Percentiles rank a stretch among this genome's conserved stretches.
phyloP scores from a whole-genome alignment of 2,113 vertebrate genomes.

The Panthera tigris region DNA sequence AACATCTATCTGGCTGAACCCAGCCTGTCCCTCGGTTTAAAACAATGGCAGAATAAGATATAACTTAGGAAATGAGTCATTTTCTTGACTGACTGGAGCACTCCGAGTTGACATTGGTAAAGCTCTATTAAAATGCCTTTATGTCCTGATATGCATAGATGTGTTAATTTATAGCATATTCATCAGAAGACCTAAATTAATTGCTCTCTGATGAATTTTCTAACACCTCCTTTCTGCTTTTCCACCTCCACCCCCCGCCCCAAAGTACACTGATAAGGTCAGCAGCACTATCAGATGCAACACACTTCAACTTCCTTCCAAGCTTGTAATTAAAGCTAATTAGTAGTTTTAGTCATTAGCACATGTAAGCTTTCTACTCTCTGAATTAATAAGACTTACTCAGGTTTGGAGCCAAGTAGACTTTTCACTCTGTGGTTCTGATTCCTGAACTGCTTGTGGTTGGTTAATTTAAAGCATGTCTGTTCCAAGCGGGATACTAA shows the following conservation, averaged over 20 bases:
- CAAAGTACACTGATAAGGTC: conserved; percentile 82
- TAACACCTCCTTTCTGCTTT: conserved; percentile 78
- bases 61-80: background rate
- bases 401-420: conserved; percentile 61
- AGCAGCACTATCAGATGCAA: conserved; percentile 75
- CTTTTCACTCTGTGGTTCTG: conserved; percentile 30
- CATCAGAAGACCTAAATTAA: conserved; percentile 82
- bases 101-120: conserved; percentile 45
- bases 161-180: conserved; percentile 76
- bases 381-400: conserved; percentile 78
- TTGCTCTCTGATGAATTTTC: conserved; percentile 82
- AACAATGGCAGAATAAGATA: conserved; percentile 32
- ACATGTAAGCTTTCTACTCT: conserved; percentile 74
- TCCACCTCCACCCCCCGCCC: background rate
- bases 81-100: conserved; percentile 28
- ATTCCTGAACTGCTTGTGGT: conserved; percentile 6
- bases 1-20: background rate
- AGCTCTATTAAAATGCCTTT: conserved; percentile 69
- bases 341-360: conserved; percentile 82
- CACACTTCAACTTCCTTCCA: conserved; percentile 82
- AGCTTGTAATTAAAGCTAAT: conserved; percentile 83
- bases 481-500: background rate
- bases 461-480: background rate
- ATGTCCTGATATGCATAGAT: conserved; percentile 60
- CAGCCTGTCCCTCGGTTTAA: background rate